Conservation (phyloP, 2,797 vertebrate genomes). For the Discoglossus pictus region DNA sequence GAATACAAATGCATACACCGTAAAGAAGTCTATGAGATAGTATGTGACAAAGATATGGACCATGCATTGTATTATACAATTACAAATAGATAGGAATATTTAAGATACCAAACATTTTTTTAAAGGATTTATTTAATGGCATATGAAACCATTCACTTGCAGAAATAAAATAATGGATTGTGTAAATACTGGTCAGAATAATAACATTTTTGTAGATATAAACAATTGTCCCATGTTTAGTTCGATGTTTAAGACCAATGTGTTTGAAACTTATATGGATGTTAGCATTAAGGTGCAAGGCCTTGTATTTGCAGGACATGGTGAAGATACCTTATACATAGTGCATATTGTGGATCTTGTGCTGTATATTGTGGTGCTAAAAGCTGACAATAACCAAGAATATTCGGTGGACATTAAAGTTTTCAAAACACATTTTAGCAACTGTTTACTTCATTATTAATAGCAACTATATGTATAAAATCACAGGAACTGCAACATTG, state of each 20-base stretch:
- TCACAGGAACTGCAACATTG: too few species aligned
- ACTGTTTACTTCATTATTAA: conserved; percentile 54
- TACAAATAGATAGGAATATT: conserved; percentile 41
- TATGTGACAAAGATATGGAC: conserved; percentile 42
- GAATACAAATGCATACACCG: conserved; percentile 42
- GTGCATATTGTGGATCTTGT: conserved; percentile 64
- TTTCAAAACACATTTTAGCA: conserved; percentile 62
- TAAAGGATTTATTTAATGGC: conserved; percentile 46
- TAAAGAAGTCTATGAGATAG: conserved; percentile 39
- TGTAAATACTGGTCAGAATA: conserved; percentile 39
- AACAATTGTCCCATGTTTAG: conserved; percentile 24
- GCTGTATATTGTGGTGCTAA: conserved; percentile 67
- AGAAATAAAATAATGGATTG: conserved; percentile 12
- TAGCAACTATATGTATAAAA: conserved; percentile 25
- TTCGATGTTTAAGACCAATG: conserved; percentile 43
- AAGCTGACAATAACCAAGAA: conserved; percentile 69
- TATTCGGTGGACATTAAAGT: conserved; percentile 70
- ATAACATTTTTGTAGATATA: conserved; percentile 26
- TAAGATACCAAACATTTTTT: conserved; percentile 29
- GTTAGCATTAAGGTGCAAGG: conserved; percentile 38
- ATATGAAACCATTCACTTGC: neutral
- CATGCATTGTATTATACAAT: conserved; percentile 28
- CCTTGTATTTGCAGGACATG: conserved; percentile 30
- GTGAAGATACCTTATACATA: conserved; percentile 30
- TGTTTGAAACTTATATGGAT: conserved; percentile 42